Base-by-base conservation (phyloP, 2,888 invertebrate species). In the Bursaphelenchus okinawaensis region DNA sequence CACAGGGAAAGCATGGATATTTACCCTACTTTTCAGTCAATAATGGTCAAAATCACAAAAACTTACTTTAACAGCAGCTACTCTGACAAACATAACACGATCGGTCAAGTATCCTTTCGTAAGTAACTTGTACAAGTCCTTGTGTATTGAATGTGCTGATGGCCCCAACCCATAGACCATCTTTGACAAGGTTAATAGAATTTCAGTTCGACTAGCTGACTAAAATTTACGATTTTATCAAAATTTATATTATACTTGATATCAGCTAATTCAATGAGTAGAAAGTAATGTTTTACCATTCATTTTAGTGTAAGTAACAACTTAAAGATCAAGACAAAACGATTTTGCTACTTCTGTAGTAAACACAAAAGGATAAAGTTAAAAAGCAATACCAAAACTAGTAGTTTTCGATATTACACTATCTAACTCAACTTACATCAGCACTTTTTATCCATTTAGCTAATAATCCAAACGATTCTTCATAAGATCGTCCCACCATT, bases 401-500 rank as follows among this genome's bases (percentile, higher is more conserved):
- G 19, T 40, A 19, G n/a, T 20, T 9, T 12, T 16, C 12, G 61
- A 8, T 6, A 52, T 66, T 7, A 20, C 7, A 50, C 26, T 51
- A 22, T 19, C 19, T 19, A 56, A 26, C 12, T 28, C 20, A 51
- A 19, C 65, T 27, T 67, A 83, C 83, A 74, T 94, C 94, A 0
- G 92, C 92, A 84, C 90, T 94, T 80, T 91, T 89, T 66, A 98
- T 85, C 1, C 92, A 92, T 78, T 91, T 90, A 64, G 93, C 88
- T 24, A 98, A 87, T 61, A 94, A 90, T 75, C 91, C 89, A 28
- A 96, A 91, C 0, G 96, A 96, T 82, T 99, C 98, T 84, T 99
- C 96, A 82, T 94, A 98, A 0, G 94, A 93, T 70, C 96, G 87
- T 0, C 96, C 98, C 90, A 95, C 96, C 93, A 98, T 94, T 71